These are phyloP conservation scores for Hydrozoanthus gracilis DNA, from an alignment of 92 coral and sea anemone genomes.

Conservation along the genomic window DNA sequence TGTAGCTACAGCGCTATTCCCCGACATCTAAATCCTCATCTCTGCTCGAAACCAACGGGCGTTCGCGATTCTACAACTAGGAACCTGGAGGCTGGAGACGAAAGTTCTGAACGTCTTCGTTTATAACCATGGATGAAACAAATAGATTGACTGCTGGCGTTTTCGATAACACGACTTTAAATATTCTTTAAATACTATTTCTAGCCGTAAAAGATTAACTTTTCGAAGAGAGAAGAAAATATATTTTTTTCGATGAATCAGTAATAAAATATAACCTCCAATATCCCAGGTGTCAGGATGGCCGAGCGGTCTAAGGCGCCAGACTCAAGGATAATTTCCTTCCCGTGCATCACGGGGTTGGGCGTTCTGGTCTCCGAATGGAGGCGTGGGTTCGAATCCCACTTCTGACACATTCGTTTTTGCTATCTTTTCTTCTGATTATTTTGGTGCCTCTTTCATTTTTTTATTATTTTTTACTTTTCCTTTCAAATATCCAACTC, in stretches of 20 bases:
- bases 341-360: conserved; percentile 66
- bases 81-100: too few species aligned
- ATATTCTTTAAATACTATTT: too few species aligned
- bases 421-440: background rate
- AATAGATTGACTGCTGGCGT: too few species aligned
- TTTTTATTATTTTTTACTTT: background rate
- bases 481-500: too few species aligned
- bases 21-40: conserved; percentile 14
- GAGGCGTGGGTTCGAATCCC: conserved; percentile 99
- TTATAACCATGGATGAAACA: too few species aligned
- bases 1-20: background rate
- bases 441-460: background rate
- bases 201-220: background rate
- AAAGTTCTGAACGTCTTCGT: too few species aligned
- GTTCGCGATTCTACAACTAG: background rate
- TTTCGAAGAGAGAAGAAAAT: background rate
- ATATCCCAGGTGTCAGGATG: conserved; percentile 81
- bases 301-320: conserved; percentile 99
- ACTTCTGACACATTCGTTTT: conserved; percentile 88
- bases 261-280: background rate
- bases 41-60: background rate
- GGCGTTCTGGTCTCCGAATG: conserved; percentile 99
- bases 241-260: too few species aligned
- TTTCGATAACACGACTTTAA: too few species aligned
- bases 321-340: conserved; percentile 89